phyloP scores from a whole-genome alignment of 1,140 invertebrate genomes.

The Schlechtendalia chinensis region DNA sequence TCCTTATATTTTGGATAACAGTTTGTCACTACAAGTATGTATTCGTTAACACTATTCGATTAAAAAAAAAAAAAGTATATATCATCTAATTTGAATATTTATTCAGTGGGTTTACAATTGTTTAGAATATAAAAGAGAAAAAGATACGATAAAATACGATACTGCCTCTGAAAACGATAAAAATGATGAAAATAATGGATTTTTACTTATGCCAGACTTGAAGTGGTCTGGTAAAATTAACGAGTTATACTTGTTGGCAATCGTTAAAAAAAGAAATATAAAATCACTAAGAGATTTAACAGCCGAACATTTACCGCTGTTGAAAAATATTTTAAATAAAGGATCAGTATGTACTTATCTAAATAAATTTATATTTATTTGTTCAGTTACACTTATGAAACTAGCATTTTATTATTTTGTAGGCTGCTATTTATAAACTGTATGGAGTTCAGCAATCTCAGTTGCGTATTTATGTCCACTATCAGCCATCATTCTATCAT shows the following conservation, averaged over 20 bases:
- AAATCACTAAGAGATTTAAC: constrained; percentile 82
- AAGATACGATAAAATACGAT: constrained; percentile 75
- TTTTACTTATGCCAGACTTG: constrained; percentile 85
- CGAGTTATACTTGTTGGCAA: constrained; percentile 80
- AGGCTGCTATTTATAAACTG: constrained; percentile 75
- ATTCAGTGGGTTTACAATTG: constrained; percentile 96
- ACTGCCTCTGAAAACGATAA: constrained; percentile 64
- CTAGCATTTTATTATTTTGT: constrained; percentile 53
- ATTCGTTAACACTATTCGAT: constrained; percentile 18
- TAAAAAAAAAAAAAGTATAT: no score
- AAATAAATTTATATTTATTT: constrained; percentile 16
- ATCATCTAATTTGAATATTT: constrained; percentile 14
- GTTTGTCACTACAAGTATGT: constrained; percentile 74
- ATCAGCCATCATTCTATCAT: constrained; percentile 96
- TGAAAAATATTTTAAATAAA: constrained; percentile 77
- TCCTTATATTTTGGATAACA: constrained; percentile 69
- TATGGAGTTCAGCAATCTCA: constrained; percentile 71
- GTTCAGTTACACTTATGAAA: constrained; percentile 51
- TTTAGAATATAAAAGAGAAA: constrained; percentile 83
- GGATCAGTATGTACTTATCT: constrained; percentile 62
- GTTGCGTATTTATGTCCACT: constrained; percentile 86
- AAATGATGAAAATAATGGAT: constrained; percentile 73
- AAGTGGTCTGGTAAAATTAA: constrained; percentile 86
- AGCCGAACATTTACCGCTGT: constrained; percentile 72
- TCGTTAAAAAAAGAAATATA: constrained; percentile 71